phyloP scores from a whole-genome alignment of 2,888 invertebrate species.

The Melanotus villosus region DNA sequence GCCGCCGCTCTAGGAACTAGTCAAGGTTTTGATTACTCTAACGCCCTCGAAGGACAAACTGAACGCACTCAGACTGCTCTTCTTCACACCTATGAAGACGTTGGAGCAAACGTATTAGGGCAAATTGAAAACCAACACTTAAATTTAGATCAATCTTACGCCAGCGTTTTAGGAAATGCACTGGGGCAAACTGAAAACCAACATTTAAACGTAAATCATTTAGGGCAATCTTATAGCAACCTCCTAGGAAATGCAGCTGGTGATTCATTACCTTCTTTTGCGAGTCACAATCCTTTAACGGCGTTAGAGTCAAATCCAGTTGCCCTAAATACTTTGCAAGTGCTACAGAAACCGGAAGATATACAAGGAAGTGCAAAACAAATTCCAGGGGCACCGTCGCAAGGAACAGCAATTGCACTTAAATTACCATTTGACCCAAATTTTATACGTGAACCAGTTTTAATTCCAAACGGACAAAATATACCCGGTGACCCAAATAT shows the following conservation, averaged over 20 bases:
- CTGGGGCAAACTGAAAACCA: background rate
- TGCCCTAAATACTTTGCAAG: background rate
- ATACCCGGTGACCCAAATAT: background rate
- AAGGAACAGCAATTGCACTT: background rate
- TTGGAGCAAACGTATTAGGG: no score
- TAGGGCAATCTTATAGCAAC: background rate
- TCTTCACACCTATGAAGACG: no score
- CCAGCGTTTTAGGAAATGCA: background rate
- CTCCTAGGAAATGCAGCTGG: background rate
- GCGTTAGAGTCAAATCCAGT: background rate
- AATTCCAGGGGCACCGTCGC: background rate
- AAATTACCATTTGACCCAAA: slow-evolving; percentile 50
- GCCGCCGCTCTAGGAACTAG: slow-evolving; percentile 67
- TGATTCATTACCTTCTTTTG: background rate
- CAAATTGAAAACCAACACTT: no score
- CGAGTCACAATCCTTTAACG: background rate
- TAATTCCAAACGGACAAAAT: slow-evolving; percentile 36
- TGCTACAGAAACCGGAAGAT: background rate
- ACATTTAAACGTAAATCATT: background rate
- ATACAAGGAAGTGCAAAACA: background rate
- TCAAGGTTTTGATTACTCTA: slow-evolving; percentile 69
- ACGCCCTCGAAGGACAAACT: slow-evolving; percentile 59
- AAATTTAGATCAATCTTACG: background rate
- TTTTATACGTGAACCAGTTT: slow-evolving; percentile 48
- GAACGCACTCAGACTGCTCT: background rate